These are phyloP conservation scores for Formicarius rufipectus DNA, from an alignment of 2,113 vertebrate genomes.

Conservation along the genomic window DNA sequence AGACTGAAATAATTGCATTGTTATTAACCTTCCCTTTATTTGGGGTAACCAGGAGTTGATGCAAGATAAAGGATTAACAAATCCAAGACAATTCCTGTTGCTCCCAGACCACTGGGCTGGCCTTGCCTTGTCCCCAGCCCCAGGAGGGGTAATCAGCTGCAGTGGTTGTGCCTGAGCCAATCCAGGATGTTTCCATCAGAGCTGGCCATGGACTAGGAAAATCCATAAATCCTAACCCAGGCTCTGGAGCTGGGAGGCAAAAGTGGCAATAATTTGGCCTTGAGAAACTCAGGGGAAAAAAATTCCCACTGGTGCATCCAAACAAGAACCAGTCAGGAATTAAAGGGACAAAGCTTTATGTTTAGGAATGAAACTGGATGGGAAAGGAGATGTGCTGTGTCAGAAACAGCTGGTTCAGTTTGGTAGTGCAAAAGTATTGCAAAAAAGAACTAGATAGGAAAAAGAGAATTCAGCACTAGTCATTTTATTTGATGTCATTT, in stretches of 20 bases:
- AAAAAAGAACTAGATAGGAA: neutral
- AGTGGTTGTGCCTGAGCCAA: neutral
- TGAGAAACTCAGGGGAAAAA: neutral
- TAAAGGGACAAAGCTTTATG: neutral
- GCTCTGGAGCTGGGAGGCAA: neutral
- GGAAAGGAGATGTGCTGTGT: neutral
- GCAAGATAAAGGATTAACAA: neutral
- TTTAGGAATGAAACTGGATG: neutral
- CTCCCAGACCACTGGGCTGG: neutral
- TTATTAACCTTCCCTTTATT: neutral
- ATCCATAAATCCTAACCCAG: neutral
- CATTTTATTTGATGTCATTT: conserved; percentile 1
- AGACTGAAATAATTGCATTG: neutral
- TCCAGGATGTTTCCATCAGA: neutral
- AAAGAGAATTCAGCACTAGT: neutral
- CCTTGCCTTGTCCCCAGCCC: neutral
- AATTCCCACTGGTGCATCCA: neutral
- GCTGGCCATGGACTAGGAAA: neutral
- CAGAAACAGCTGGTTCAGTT: neutral
- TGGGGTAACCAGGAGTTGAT: neutral
- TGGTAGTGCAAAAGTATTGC: neutral
- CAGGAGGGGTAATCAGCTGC: neutral
- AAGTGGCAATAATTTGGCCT: neutral
- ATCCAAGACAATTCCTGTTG: neutral
- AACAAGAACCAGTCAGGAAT: neutral